phyloP scores from a whole-genome alignment of 1,140 invertebrate species.

The Trichonephila clavata region DNA sequence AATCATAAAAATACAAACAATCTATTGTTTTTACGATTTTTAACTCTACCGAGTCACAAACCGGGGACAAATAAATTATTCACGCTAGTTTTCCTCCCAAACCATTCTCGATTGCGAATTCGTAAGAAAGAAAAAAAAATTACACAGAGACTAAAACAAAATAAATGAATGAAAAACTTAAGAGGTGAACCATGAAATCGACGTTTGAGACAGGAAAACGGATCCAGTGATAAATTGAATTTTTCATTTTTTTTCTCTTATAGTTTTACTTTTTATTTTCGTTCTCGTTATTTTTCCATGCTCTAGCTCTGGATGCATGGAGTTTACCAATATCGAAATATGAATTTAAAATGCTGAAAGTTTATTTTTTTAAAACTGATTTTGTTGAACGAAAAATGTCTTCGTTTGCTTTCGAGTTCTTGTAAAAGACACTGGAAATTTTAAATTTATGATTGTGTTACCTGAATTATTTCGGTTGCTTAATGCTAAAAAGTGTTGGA shows the following conservation, averaged over 20 bases:
- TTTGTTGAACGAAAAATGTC: background rate
- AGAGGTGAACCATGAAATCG: slow-evolving; percentile 45
- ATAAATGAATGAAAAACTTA: slow-evolving; percentile 50
- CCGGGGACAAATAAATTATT: slow-evolving; percentile 42
- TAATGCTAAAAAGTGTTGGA: too few species aligned
- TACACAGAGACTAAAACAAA: background rate
- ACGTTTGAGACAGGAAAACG: slow-evolving; percentile 20
- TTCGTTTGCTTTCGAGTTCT: background rate
- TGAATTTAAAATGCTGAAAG: slow-evolving; percentile 42
- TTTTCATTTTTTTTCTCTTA: slow-evolving; percentile 17
- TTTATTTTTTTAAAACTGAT: background rate
- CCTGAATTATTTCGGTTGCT: too few species aligned
- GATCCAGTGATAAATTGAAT: slow-evolving; percentile 53
- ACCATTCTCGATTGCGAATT: background rate
- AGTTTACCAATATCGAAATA: background rate
- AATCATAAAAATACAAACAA: slow-evolving; percentile 8
- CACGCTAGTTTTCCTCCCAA: background rate
- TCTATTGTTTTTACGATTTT: slow-evolving; percentile 35
- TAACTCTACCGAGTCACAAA: slow-evolving; percentile 18
- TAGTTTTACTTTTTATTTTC: background rate
- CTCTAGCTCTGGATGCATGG: background rate
- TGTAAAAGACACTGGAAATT: background rate
- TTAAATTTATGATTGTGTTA: background rate
- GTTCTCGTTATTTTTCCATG: background rate
- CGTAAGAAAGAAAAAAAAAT: background rate